Evolutionary conservation across 2,888 invertebrate species (phyloP), one percentile per base, ranked within the genome.

Genomic region (Cynaeus angustus): DNA sequence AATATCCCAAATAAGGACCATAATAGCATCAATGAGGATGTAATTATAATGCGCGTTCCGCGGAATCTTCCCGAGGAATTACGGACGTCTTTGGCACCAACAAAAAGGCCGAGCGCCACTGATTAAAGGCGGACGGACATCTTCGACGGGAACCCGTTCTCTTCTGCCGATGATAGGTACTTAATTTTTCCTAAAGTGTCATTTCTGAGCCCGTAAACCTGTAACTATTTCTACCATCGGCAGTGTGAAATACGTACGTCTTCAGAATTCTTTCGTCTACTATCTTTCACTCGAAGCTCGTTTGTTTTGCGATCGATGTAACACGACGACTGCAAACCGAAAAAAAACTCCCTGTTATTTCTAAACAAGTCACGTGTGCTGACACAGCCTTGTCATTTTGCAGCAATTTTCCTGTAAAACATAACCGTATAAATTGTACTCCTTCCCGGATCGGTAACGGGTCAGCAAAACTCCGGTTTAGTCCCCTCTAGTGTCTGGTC

Each of bases 351-450:
- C 38, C 64, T 66, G 70, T 72, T 70, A 38, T 75, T 68, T 64
- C 70, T 41, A 77, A 73, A 74, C 76, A 75, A 74, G 77, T 77
- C 77, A 77, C 77, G 77, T 73, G 61, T 71, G 77, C 77, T 76
- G 76, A 77, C 77, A 70, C 74, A 73, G 76, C 72, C 74, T 73
- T 74, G 74, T 75, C 76, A 71, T 73, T 72, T 71, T 64, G 45
- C 26, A 71, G 74, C 74, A 78, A 76, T 78, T 78, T 75, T 74
- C 73, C 72, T 75, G 70, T 73, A 71, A 76, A 75, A 76, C 73
- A 76, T 75, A 77, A 74, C 73, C 68, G 73, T 73, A 75, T 76
- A 76, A 77, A 77, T 75, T 75, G 74, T 68, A 70, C 69, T 69
- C 75, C 74, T 70, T 68, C 71, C 68, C 41, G 68, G 68, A 65